Base-by-base conservation (phyloP, 2,797 vertebrate species). In the Girardinus metallicus region DNA sequence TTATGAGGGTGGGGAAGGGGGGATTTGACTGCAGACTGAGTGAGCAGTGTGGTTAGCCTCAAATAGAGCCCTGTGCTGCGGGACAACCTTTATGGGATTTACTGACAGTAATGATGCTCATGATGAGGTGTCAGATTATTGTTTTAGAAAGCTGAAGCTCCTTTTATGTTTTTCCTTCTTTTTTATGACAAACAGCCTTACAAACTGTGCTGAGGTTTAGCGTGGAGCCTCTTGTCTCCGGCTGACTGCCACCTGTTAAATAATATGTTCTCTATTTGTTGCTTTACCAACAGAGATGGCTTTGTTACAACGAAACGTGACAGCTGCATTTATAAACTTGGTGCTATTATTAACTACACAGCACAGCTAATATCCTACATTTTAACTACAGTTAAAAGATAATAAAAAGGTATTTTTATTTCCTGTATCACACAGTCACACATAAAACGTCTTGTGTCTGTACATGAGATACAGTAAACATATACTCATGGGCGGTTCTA, bases 11-110 rank as follows among this genome's bases (percentile, higher is more conserved):
- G 84, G 83, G 82, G 83, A 79, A 3, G 16, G 31, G 36, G 34
- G 86, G 85, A 87, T 85, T 81, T 93, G 92, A 92, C 85, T 88
- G 92, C 91, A 89, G 87, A 88, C 83, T 84, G 81, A 74, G 85
- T 86, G 91, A 86, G 83, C 88, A 92, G 83, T 68, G 76, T 75
- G 92, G 93, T 94, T 93, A 88, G 88, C 89, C 92, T 90, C 92
- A 94, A 94, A 91, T 90, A 88, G 79, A 93, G 85, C 83, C 86
- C 82, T 89, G 86, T 16, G 31, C 86, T 84, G 86, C 11, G 41
- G 83, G 80, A 88, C 81, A 76, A 91, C 86, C 86, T 92, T 93
- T 90, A 91, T 85, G 83, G 83, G 92, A 92, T 93, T 92, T 91
- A 91, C 90, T 89, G 87, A 85, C 83, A 75, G 89, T 89, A 91